Base-by-base conservation (phyloP, 1,140 invertebrate genomes). In the Rhagoletis pomonella region DNA sequence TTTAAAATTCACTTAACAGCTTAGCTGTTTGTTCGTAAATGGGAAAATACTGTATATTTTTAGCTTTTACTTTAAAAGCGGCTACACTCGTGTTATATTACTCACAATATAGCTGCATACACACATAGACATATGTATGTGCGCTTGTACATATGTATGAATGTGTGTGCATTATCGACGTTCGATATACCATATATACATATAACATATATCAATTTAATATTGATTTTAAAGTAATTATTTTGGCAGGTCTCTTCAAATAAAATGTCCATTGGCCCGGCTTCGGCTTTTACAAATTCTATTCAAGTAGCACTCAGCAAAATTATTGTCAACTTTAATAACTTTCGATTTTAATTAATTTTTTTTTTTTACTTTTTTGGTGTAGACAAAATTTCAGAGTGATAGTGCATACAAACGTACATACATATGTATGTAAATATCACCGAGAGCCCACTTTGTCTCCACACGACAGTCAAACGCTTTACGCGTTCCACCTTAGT, bases 161-260 rank as follows among this genome's bases (percentile, higher is more conserved):
- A 42, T 67, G 12, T 12, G 12, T 6, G 12, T 29, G 29, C 29
- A 29, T 29, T 29, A 29, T 29, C 29, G 29, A 29, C 29, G 29
- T 29, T 29, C 29, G 29, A 29, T 29, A 29, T 29, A 29, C 29
- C 29, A 29, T 29, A n/a, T n/a, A n/a, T 62, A 7, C 17, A 5
- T 6, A 5, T 64, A 19, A 17, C 29, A 7, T 4, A 64, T 19
- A 6, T 64, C 29, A n/a, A 29, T 64, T 65, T 39, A 39, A 12
- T 67, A 77, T 77, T 77, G 69, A 77, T 77, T 77, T n/a, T 44
- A 50, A 77, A 50, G 29, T 77, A 77, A 77, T 77, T 77, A 10
- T 5, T 77, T 1, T 77, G 29, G 19, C 44, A 47, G 1, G 42
- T 50, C 44, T 39, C 65, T 67, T 67, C 19, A 67, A n/a, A 67